These are phyloP conservation scores for Phasia obesa DNA, from an alignment of 2,888 invertebrate species.

Conservation along the genomic window DNA sequence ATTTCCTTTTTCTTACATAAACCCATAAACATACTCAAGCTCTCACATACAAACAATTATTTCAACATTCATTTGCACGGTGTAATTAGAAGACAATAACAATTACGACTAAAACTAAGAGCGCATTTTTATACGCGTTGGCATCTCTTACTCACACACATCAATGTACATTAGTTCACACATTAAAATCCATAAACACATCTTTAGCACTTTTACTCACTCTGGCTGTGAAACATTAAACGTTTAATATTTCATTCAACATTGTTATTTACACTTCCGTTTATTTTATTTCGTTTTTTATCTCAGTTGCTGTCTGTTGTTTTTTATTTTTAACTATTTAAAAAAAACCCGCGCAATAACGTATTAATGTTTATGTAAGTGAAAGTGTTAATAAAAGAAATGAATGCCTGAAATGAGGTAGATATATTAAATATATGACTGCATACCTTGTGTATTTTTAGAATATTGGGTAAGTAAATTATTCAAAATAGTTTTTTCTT, in stretches of 20 bases:
- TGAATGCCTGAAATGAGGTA: too few species aligned
- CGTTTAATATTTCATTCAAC: conserved; percentile 30
- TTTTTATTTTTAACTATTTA: conserved; percentile 18
- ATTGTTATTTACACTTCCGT: conserved; percentile 38
- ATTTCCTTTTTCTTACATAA: conserved; percentile 3
- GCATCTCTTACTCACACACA: background rate
- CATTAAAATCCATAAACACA: conserved; percentile 29
- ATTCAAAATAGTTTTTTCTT: too few species aligned
- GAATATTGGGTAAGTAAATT: too few species aligned
- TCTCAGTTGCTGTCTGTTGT: background rate
- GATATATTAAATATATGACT: too few species aligned
- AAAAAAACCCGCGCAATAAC: background rate
- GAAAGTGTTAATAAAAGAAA: too few species aligned
- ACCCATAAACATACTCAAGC: background rate
- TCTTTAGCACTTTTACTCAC: conserved; percentile 3
- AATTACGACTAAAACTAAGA: conserved; percentile 18
- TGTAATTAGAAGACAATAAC: conserved; percentile 46
- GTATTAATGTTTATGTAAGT: background rate
- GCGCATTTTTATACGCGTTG: conserved; percentile 2
- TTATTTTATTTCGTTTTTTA: conserved; percentile 25
- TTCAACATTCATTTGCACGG: conserved; percentile 20
- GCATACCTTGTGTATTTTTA: too few species aligned
- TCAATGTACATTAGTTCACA: conserved; percentile 1
- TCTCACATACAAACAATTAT: conserved; percentile 11
- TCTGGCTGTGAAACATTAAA: conserved; percentile 5